Evolutionary conservation across 2,888 invertebrate genomes (phyloP).

Genomic region (Meteorus cinctellus): DNA sequence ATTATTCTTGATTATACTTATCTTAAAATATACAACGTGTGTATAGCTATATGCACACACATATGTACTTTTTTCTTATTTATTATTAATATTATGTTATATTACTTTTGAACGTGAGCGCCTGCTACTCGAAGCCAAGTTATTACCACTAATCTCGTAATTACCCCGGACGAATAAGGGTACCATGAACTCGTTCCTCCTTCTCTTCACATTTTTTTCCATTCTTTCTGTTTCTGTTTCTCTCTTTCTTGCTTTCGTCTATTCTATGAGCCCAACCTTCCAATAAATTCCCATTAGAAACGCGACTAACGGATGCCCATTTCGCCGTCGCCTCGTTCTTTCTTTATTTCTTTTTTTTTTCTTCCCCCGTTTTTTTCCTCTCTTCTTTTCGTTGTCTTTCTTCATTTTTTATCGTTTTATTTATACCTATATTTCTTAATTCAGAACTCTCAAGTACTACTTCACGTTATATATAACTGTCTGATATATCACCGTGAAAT

Average conservation of each 20-base stretch:
- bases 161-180: conserved; percentile 50
- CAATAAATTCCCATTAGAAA: conserved; percentile 54
- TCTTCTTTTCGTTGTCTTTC: not conserved
- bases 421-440: not conserved
- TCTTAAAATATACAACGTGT: conserved; percentile 57
- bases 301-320: conserved; percentile 46
- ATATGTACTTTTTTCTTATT: not conserved
- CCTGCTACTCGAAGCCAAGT: conserved; percentile 48
- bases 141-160: conserved; percentile 63
- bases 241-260: conserved; percentile 28
- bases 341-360: conserved; percentile 9
- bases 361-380: conserved; percentile 3
- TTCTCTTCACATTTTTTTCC: not conserved
- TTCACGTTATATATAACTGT: conserved; percentile 1
- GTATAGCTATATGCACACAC: not conserved
- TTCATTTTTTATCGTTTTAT: conserved; percentile 1
- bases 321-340: conserved; percentile 39
- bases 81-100: conserved; percentile 26
- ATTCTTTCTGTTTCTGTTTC: not conserved
- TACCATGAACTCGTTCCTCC: conserved; percentile 31
- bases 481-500: not conserved
- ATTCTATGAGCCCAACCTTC: conserved; percentile 41
- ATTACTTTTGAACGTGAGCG: conserved; percentile 27
- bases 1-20: conserved; percentile 66
- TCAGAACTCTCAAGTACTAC: not conserved